Evolutionary conservation across 2,797 vertebrate genomes (phyloP).

Genomic region (Sebastes kiyomatsui): DNA sequence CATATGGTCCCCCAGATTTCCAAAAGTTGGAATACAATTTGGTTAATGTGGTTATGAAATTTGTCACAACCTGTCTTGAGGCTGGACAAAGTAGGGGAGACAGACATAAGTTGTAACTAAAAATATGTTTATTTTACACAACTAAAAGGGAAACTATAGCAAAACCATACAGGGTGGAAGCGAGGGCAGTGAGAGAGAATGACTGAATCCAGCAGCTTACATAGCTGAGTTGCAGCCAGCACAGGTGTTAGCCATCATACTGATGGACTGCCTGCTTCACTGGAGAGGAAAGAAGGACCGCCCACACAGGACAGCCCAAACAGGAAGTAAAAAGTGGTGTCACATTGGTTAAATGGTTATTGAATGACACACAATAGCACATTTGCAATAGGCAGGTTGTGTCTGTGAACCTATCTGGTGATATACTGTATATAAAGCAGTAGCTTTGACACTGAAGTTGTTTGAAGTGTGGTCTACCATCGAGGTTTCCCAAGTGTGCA

Average conservation of each 20-base stretch:
- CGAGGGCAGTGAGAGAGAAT: not conserved
- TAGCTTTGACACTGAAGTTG: not conserved
- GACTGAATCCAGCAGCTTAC: not conserved
- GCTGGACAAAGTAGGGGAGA: not conserved
- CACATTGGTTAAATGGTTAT: not conserved
- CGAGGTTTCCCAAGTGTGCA: not conserved
- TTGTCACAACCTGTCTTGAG: not conserved
- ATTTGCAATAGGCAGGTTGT: not conserved
- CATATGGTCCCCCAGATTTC: not conserved
- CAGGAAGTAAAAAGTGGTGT: not conserved
- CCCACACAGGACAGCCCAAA: not conserved
- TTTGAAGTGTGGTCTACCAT: not conserved
- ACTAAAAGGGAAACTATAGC: not conserved
- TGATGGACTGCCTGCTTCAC: not conserved
- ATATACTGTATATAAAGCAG: not conserved
- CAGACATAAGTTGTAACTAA: not conserved
- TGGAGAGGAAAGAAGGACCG: not conserved
- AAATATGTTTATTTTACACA: not conserved
- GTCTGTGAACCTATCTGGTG: not conserved
- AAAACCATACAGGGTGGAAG: not conserved
- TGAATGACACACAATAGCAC: not conserved
- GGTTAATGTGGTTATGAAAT: not conserved
- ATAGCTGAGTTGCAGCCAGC: not conserved
- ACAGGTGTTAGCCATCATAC: not conserved
- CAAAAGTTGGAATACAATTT: not conserved